Evolutionary conservation across 2,113 vertebrate species (phyloP).

Genomic region (Chloebia gouldiae): DNA sequence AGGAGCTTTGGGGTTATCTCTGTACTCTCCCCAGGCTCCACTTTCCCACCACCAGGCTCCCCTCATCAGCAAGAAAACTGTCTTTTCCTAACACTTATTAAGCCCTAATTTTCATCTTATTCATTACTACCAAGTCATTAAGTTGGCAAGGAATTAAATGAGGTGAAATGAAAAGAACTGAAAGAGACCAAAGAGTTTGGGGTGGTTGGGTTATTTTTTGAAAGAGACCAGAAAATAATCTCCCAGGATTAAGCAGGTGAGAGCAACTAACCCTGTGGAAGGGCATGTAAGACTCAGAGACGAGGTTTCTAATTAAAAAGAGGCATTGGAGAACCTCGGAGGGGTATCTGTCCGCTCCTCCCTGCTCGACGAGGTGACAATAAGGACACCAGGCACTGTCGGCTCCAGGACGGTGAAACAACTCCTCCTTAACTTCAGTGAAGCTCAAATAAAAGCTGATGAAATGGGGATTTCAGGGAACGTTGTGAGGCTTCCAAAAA

Average conservation of each 20-base stretch:
- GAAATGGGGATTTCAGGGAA: neutral
- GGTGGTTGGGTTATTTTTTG: neutral
- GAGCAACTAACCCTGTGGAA: neutral
- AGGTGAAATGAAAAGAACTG: conserved; percentile 16
- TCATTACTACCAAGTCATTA: conserved; percentile 34
- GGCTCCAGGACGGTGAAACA: accelerated
- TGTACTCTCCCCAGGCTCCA: neutral
- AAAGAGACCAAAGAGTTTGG: conserved; percentile 11
- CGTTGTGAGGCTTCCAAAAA: neutral
- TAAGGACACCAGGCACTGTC: neutral
- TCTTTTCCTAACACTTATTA: conserved; percentile 16
- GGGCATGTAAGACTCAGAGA: neutral
- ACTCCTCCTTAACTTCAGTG: neutral
- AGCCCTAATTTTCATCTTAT: conserved; percentile 34
- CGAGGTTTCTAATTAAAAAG: neutral
- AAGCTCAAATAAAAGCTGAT: neutral
- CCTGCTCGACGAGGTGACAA: neutral
- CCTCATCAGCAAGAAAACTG: conserved; percentile 1
- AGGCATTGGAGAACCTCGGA: accelerated
- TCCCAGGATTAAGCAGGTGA: conserved; percentile 23
- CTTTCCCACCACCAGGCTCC: neutral
- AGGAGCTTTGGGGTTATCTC: neutral
- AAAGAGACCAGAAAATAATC: neutral
- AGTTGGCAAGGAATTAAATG: conserved; percentile 19
- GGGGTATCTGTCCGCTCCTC: neutral